Base-by-base conservation (phyloP, 2,888 invertebrate species). In the Melanostoma scalare region DNA sequence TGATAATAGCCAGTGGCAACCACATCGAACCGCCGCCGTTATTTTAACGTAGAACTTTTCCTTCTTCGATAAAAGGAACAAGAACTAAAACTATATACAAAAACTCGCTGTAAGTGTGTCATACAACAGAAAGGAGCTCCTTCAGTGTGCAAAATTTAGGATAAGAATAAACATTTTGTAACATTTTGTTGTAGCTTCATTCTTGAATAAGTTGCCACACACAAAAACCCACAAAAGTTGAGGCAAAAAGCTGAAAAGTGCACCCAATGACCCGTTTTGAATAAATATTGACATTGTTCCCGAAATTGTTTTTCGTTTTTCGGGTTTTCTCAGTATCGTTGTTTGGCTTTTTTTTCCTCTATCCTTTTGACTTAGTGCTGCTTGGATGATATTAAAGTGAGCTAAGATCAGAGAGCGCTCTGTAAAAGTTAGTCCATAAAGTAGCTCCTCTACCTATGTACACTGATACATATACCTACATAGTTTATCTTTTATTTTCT, bases 221-320 rank as follows among this genome's bases (percentile, higher is more conserved):
- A 20, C 9, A 30, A 40, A 65, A 35, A 53, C 35, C 50, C 67
- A 46, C 8, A 53, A 55, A 60, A 58, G 77, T 61, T 50, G 60
- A 63, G 40, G 69, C 50, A 65, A 72, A 75, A 76, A 85, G 80
- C 75, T 68, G 67, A 75, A 79, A 79, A 76, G 79, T 80, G 80
- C 68, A 76, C 68, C 80, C 85, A 85, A 85, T 85, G 85, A 85
- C 85, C 80, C 85, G 85, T 76, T 85, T 85, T 80, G 78, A 80
- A 80, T 85, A 85, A 80, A 85, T 80, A 85, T 85, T 85, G 85
- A 85, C 85, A 85, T 76, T 85, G 80, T 85, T 85, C 52, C 74
- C 61, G 75, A 80, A 85, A 85, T 80, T 80, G 85, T 85, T 85
- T 84, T 79, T 75, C 84, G 67, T 84, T 84, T 82, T 67, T 60